Conservation (phyloP, 2,888 invertebrate species). For the Polydrusus pterygomalis region DNA sequence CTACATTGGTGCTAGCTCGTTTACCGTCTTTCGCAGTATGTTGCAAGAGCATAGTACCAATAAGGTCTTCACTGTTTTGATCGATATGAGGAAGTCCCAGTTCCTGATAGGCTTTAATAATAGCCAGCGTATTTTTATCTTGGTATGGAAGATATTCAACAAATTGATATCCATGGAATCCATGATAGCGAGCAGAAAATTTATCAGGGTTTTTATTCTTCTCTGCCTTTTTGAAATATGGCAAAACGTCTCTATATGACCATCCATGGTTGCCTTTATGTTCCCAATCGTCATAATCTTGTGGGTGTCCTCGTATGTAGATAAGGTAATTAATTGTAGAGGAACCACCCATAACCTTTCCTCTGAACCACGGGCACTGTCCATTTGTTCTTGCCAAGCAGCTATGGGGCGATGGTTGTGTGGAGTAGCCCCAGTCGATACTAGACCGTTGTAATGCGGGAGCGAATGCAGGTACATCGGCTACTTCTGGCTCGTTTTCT, state of each 20-base stretch:
- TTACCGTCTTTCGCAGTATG: slow-evolving; percentile 78
- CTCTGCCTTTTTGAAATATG: slow-evolving; percentile 82
- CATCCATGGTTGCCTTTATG: slow-evolving; percentile 78
- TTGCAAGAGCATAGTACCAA: slow-evolving; percentile 79
- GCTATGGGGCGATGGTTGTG: slow-evolving; percentile 78
- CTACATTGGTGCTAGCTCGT: slow-evolving; percentile 78
- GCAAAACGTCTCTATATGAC: slow-evolving; percentile 79
- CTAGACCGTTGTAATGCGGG: slow-evolving; percentile 76
- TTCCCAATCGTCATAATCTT: slow-evolving; percentile 81
- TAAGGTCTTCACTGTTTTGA: slow-evolving; percentile 75
- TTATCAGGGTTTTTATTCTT: slow-evolving; percentile 76
- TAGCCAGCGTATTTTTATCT: slow-evolving; percentile 75
- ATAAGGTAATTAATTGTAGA: slow-evolving; percentile 81
- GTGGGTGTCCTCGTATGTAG: slow-evolving; percentile 77
- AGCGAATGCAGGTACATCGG: slow-evolving; percentile 80
- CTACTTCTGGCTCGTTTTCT: slow-evolving; percentile 79
- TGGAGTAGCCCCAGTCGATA: slow-evolving; percentile 83
- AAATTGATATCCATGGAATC: slow-evolving; percentile 77
- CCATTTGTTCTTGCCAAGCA: slow-evolving; percentile 77
- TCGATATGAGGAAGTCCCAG: slow-evolving; percentile 77
- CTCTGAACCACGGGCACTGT: slow-evolving; percentile 78
- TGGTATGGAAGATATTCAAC: slow-evolving; percentile 79
- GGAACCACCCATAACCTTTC: slow-evolving; percentile 81
- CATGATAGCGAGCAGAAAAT: slow-evolving; percentile 76
- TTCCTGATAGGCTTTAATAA: slow-evolving; percentile 78